A percentile compares a stretch with the other conserved stretches of the same genome.
Evolutionary conservation across 2,797 vertebrate species (phyloP).

Genomic region (Poeciliopsis turneri): DNA sequence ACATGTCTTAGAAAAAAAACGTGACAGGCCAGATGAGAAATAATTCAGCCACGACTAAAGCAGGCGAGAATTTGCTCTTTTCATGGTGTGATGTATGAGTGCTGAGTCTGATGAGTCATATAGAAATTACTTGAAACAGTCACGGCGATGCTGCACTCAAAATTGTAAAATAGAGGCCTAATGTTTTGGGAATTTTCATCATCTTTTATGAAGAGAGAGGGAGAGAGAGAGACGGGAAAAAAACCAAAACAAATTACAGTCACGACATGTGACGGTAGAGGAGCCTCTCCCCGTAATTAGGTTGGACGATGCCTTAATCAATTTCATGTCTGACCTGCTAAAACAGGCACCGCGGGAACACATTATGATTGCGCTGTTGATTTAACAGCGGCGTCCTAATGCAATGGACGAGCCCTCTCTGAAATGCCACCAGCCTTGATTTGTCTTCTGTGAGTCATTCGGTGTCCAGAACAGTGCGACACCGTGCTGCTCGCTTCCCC

Average conservation of each 20-base stretch:
- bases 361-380: conserved; percentile 47
- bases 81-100: conserved; percentile 57
- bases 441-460: conserved; percentile 69
- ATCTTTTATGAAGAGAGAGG: conserved; percentile 24
- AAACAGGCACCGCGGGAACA: conserved; percentile 57
- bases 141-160: conserved; percentile 40
- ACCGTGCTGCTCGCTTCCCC: conserved; percentile 45
- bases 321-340: conserved; percentile 58
- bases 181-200: conserved; percentile 48
- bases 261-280: conserved; percentile 36
- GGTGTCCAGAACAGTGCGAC: conserved; percentile 69
- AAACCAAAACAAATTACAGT: conserved; percentile 47
- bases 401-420: conserved; percentile 55
- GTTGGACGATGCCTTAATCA: conserved; percentile 51
- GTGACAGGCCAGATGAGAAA: conserved; percentile 44
- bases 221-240: not conserved
- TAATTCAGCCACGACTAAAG: conserved; percentile 63
- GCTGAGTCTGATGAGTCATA: conserved; percentile 75
- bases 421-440: conserved; percentile 63
- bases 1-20: conserved; percentile 35
- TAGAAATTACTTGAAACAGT: conserved; percentile 68
- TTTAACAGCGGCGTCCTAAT: conserved; percentile 46
- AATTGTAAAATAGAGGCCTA: conserved; percentile 47
- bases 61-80: conserved; percentile 54
- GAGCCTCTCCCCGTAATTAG: conserved; percentile 50